Percentiles rank a stretch among this genome's conserved stretches.
phyloP scores from a whole-genome alignment of 2,888 invertebrate genomes.

The Dilophus febrilis region DNA sequence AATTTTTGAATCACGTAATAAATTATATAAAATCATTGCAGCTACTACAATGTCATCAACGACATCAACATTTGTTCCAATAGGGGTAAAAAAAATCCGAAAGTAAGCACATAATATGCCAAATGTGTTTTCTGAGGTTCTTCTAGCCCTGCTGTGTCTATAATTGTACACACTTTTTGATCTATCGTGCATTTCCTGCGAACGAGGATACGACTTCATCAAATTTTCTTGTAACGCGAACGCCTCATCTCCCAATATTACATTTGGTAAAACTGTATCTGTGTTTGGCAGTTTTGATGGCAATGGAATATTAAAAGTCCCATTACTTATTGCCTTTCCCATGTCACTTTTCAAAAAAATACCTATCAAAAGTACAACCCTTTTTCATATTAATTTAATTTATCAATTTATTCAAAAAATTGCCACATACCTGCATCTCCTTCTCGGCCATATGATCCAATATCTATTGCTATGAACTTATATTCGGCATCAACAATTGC shows the following conservation, averaged over 20 bases:
- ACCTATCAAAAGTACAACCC: background rate
- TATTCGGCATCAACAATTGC: slow-evolving; percentile 4
- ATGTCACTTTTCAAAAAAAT: background rate
- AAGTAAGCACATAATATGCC: background rate
- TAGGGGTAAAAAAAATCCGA: background rate
- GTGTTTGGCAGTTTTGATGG: background rate
- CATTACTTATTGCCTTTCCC: background rate
- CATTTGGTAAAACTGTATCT: background rate
- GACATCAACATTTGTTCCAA: background rate
- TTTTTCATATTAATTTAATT: background rate
- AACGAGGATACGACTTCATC: background rate
- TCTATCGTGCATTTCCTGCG: background rate
- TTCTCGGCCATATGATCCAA: slow-evolving; percentile 8
- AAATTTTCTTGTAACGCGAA: background rate
- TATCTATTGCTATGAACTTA: slow-evolving; percentile 9
- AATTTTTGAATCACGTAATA: too few relatives aligned
- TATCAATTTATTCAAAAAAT: background rate
- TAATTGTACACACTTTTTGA: background rate
- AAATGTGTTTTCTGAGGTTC: background rate
- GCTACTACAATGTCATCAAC: background rate
- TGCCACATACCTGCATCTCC: slow-evolving; percentile 6
- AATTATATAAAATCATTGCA: too few relatives aligned
- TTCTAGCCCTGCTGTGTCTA: background rate
- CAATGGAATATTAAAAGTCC: background rate
- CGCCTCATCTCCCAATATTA: background rate